Base-by-base conservation (phyloP, 2,797 vertebrate species). In the Ctenopoma kingsleyae region DNA sequence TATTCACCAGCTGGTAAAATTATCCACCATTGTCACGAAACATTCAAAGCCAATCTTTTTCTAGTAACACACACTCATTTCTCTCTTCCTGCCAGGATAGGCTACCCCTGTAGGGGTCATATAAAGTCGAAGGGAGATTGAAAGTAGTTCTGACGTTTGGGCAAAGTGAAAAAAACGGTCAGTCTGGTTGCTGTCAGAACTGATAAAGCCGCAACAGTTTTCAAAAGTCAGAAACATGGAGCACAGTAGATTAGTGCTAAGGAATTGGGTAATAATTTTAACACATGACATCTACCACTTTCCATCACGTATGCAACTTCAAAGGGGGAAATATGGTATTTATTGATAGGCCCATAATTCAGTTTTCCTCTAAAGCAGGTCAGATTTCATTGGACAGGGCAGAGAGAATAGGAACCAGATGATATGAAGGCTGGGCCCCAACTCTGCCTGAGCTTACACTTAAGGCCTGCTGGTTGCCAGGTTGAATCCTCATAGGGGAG, bases 361-460 rank as follows among this genome's bases (percentile, higher is more conserved):
- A 92, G 79, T 82, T 86, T 92, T 90, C 85, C 85, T 92, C 91
- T 89, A 90, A 92, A 91, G 88, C 89, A 74, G 89, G 85, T 94
- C 92, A 87, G 88, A 85, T 95, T 95, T 94, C 94, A 94, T 86
- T 92, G 91, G 91, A 93, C 87, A 79, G 88, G 85, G 88, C 88
- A 84, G 69, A 60, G 85, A 87, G 91, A 94, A 95, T 94, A 77
- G 76, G 85, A 95, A 94, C 87, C 94, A 95, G 94, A 95, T 95
- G 94, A 94, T 61, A 60, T 13, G 50, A 73, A 81, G 69, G 80
- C 75, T 36, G 52, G 72, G 78, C 76, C 78, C 84, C 79, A 80
- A 64, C 69, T 77, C 78, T 59, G 35, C 41, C 70, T 78, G 77
- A 76, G 81, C 74, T 75, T 82, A 88, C 71, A 67, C 74, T 80